Evolutionary conservation across 2,113 vertebrate genomes (phyloP), one percentile per base, ranked within the genome.

Genomic region (Podiceps cristatus): DNA sequence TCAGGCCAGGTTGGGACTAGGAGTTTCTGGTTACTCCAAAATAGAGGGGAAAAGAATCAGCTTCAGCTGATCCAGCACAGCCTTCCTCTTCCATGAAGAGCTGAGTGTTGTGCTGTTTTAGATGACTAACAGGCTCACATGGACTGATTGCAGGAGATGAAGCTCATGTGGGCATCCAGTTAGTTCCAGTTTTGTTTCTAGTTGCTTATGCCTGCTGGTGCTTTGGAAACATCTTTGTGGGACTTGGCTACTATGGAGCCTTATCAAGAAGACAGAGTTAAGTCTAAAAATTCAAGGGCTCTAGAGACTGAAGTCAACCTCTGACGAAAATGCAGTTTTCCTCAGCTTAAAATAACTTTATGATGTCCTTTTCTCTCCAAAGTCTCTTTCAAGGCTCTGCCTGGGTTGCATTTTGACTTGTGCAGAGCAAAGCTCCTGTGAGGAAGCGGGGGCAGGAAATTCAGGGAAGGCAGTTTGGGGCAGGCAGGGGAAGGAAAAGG

Each of bases 311-410:
- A 96, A 88, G 80, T 77, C 82, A 88, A 2, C 25, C 49, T 90
- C 83, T 60, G 50, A 81, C 62, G 55, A 66, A 93, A 91, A 81
- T 88, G 62, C 76, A 92, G 66, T 88, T 90, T 95, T 91, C 33
- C 53, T 92, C 45, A 86, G 93, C 92, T 86, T 96, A 93, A 96
- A 96, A 96, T 96, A 96, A 90, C 74, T 90, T 92, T 68, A 40
- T 75, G 72, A 93, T 5, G 88, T 93, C 88, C 95, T 97, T 92
- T 88, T 62, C 53, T 96, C 74, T 85, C 58, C 94, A 95, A 95
- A 83, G 89, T 96, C 76, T 82, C 84, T 95, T 85, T 85, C 58
- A 92, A 93, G 80, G 11, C 64, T 89, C 25, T 94, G 83, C 77
- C 83, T 84, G 42, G 24, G 66, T 91, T 92, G 18, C 17, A 11